Evolutionary conservation across 2,113 vertebrate species (phyloP).

Genomic region (Leptobrachium ailaonicum): DNA sequence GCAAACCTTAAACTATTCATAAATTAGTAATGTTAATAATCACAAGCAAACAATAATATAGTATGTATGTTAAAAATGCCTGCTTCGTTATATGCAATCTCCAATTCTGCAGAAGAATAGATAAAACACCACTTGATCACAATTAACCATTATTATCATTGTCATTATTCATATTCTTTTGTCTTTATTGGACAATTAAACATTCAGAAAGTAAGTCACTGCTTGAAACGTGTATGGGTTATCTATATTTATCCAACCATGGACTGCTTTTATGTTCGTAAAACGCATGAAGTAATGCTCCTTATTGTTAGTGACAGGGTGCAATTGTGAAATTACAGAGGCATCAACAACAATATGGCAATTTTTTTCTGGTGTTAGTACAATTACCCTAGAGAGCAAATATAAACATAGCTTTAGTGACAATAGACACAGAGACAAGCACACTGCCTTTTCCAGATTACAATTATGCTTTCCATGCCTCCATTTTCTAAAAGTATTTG

Average conservation of each 20-base stretch:
- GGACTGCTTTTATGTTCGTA: background rate
- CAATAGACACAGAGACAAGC: background rate
- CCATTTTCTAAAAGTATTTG: constrained; percentile 10
- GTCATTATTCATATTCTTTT: too few species aligned
- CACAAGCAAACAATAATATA: too few species aligned
- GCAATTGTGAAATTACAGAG: too few species aligned
- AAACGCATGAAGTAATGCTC: background rate
- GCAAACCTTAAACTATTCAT: too few species aligned
- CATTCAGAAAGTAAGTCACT: background rate
- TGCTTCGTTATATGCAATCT: too few species aligned
- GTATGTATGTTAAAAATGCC: too few species aligned
- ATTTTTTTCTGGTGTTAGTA: background rate
- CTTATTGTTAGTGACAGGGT: background rate
- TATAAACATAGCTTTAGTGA: background rate
- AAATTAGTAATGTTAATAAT: too few species aligned
- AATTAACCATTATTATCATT: too few species aligned
- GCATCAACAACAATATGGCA: background rate
- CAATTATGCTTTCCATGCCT: background rate
- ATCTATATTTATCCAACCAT: background rate
- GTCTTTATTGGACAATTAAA: too few species aligned
- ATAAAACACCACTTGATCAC: too few species aligned
- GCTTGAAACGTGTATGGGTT: background rate
- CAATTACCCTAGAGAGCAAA: background rate
- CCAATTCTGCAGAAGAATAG: too few species aligned
- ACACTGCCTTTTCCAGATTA: background rate